phyloP scores from a whole-genome alignment of 2,113 vertebrate genomes.

The Halichoerus grypus region DNA sequence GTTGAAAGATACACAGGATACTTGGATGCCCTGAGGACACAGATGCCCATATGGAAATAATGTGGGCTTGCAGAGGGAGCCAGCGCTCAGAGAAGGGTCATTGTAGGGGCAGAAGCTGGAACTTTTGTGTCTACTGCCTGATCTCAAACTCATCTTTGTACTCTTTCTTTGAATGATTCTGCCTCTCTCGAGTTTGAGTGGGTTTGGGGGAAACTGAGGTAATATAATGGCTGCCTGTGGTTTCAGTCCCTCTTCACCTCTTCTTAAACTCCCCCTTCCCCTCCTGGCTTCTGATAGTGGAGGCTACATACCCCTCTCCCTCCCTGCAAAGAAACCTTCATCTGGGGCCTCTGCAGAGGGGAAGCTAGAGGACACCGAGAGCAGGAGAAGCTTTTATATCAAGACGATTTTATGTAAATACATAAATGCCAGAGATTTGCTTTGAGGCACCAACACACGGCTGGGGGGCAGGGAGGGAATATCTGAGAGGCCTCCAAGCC shows the following conservation, averaged over 20 bases:
- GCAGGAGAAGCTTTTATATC: neutral
- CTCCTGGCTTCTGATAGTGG: neutral
- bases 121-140: neutral
- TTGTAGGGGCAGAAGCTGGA: neutral
- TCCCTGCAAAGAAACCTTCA: neutral
- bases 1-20: conserved; percentile 5
- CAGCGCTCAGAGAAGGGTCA: neutral
- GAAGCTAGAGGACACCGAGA: neutral
- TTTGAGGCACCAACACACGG: neutral
- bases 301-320: neutral
- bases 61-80: neutral
- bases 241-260: neutral
- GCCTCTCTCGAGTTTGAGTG: neutral
- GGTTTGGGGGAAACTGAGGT: neutral
- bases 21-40: neutral
- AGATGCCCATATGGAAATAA: neutral
- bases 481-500: neutral
- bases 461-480: neutral
- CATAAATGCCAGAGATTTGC: neutral
- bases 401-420: neutral
- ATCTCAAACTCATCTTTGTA: neutral
- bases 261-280: accelerated
- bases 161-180: neutral
- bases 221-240: neutral
- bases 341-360: neutral